Evolutionary conservation across 2,888 invertebrate species (phyloP).

Genomic region (Cheilosia scutellata): DNA sequence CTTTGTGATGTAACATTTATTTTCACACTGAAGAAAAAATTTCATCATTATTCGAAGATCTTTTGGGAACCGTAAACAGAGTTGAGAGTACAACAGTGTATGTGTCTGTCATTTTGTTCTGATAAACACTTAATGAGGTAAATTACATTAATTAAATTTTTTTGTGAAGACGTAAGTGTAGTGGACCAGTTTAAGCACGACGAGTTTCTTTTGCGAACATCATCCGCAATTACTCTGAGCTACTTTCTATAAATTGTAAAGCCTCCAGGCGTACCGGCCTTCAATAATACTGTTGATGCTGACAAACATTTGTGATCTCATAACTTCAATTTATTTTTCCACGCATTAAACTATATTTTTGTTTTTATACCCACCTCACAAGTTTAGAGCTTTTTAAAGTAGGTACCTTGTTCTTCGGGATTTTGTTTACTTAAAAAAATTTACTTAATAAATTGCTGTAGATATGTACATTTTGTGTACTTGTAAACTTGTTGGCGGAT

Average conservation of each 20-base stretch:
- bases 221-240: conserved; percentile 40
- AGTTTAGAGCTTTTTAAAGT: conserved; percentile 28
- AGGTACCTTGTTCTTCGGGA: conserved; percentile 17
- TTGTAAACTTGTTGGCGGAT: conserved; percentile 1
- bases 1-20: conserved; percentile 20
- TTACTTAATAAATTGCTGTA: not conserved
- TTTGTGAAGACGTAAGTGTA: not conserved
- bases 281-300: conserved; percentile 39
- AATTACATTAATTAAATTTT: conserved; percentile 11
- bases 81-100: not conserved
- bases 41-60: not conserved
- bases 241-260: conserved; percentile 65
- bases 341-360: conserved; percentile 11
- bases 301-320: conserved; percentile 62
- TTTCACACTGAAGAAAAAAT: conserved; percentile 21
- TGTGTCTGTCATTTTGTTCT: not conserved
- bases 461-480: not conserved
- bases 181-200: conserved; percentile 29
- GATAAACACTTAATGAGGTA: not conserved
- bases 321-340: conserved; percentile 56
- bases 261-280: conserved; percentile 46
- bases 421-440: conserved; percentile 16
- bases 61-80: not conserved
- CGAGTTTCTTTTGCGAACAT: conserved; percentile 48
- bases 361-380: conserved; percentile 42